A percentile compares a stretch with the other conserved stretches of the same genome.
These are phyloP conservation scores for Diplodus sargus DNA, from an alignment of 2,797 vertebrate species.

Conservation along the genomic window DNA sequence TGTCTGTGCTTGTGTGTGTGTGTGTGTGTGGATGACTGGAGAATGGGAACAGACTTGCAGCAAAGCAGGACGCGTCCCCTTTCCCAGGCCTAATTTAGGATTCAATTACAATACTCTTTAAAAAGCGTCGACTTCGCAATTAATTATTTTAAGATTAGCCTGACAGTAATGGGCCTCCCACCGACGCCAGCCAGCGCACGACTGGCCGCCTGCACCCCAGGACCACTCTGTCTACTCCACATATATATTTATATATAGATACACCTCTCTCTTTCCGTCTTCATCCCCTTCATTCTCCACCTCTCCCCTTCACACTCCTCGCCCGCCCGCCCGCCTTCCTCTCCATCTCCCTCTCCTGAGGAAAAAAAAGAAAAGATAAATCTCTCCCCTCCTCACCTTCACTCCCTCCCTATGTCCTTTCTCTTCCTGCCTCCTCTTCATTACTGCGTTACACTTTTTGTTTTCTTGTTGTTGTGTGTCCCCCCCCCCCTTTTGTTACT, in stretches of 20 bases:
- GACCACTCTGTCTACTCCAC: slow-evolving; percentile 60
- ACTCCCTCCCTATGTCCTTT: slow-evolving; percentile 52
- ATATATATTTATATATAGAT: slow-evolving; percentile 8
- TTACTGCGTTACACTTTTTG: slow-evolving; percentile 51
- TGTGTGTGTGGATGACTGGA: slow-evolving; percentile 40
- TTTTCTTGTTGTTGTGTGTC: slow-evolving; percentile 40
- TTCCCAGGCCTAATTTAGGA: slow-evolving; percentile 88
- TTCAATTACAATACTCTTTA: slow-evolving; percentile 90
- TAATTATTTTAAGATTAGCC: slow-evolving; percentile 90
- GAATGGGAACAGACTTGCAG: slow-evolving; percentile 83
- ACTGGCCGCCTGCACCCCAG: slow-evolving; percentile 69
- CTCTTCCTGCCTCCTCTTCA: slow-evolving; percentile 44
- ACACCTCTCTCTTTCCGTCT: slow-evolving; percentile 26
- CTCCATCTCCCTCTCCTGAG: slow-evolving; percentile 60
- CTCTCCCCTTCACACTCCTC: slow-evolving; percentile 56
- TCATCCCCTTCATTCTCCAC: slow-evolving; percentile 34
- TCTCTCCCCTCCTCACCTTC: slow-evolving; percentile 67
- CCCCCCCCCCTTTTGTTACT: slow-evolving; percentile 35
- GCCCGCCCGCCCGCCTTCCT: slow-evolving; percentile 46
- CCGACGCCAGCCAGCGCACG: slow-evolving; percentile 70
- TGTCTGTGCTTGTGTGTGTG: slow-evolving; percentile 34
- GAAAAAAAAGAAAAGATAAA: slow-evolving; percentile 62
- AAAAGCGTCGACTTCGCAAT: slow-evolving; percentile 87
- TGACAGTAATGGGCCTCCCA: slow-evolving; percentile 88
- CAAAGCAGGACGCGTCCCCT: slow-evolving; percentile 87